Percentiles rank a stretch among this genome's conserved stretches.
These are phyloP conservation scores for Rhynchonema sp. DNA, from an alignment of 2,888 invertebrate species.

Conservation along the genomic window DNA sequence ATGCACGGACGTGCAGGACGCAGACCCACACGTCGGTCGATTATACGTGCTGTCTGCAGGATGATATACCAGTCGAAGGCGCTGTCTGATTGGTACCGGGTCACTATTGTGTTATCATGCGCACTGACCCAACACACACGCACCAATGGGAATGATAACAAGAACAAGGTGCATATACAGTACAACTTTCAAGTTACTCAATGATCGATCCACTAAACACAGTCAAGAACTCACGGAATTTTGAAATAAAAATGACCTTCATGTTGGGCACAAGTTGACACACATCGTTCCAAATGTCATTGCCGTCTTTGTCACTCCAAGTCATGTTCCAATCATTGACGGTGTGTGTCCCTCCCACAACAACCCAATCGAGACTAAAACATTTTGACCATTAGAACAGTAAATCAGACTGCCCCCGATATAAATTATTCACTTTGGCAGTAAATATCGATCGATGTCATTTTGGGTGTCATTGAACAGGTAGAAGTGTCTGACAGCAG, in stretches of 20 bases:
- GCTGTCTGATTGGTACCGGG: too few species aligned
- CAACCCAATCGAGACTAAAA: slow-evolving; percentile 30
- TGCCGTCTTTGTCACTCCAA: not conserved
- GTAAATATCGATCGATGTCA: not conserved
- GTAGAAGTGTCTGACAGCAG: not conserved
- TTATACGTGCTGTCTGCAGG: not conserved
- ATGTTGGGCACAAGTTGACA: not conserved
- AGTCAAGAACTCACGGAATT: not conserved
- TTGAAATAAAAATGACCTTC: not conserved
- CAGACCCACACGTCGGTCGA: not conserved
- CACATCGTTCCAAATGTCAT: not conserved
- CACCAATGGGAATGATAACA: too few species aligned
- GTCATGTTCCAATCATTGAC: not conserved
- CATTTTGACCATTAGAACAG: not conserved
- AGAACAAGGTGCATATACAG: too few species aligned
- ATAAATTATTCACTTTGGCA: not conserved
- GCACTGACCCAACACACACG: too few species aligned
- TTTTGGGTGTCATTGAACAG: not conserved
- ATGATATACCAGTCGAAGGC: too few species aligned
- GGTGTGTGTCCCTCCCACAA: not conserved
- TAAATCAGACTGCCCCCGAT: not conserved
- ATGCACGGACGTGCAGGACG: not conserved
- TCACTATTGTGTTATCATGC: too few species aligned
- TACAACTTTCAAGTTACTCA: too few species aligned
- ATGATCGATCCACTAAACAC: too few species aligned